A percentile compares a stretch with the other conserved stretches of the same genome.
phyloP scores from a whole-genome alignment of 2,797 vertebrate genomes.

The Lates japonicus region DNA sequence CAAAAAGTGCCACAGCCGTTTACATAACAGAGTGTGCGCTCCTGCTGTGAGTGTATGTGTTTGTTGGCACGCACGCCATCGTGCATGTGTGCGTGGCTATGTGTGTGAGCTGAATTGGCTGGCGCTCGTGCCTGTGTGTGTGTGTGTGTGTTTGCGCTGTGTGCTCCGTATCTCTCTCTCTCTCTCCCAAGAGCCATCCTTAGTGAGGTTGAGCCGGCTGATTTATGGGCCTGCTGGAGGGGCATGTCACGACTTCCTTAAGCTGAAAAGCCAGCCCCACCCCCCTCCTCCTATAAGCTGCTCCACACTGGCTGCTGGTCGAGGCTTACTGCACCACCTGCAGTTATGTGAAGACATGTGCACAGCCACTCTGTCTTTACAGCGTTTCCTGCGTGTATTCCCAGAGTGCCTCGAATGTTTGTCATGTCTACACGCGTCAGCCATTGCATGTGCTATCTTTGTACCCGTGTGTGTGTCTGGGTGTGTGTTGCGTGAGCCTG shows the following conservation, averaged over 20 bases:
- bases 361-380: conserved; percentile 46
- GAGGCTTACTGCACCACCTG: conserved; percentile 62
- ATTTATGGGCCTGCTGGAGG: conserved; percentile 81
- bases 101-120: conserved; percentile 11
- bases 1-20: conserved; percentile 51
- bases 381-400: conserved; percentile 50
- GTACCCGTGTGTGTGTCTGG: conserved; percentile 20
- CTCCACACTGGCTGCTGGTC: conserved; percentile 36
- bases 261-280: conserved; percentile 72
- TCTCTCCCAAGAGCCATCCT: conserved; percentile 61
- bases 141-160: conserved; percentile 1
- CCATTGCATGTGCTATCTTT: conserved; percentile 50
- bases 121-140: conserved; percentile 6
- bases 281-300: conserved; percentile 22
- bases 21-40: conserved; percentile 57
- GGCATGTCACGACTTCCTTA: conserved; percentile 83
- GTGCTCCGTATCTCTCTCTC: conserved; percentile 35
- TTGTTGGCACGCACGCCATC: not conserved
- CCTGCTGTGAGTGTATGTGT: conserved; percentile 32
- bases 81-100: conserved; percentile 8
- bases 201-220: conserved; percentile 64
- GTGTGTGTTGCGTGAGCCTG: not conserved
- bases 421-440: conserved; percentile 65
- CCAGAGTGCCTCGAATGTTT: conserved; percentile 61
- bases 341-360: conserved; percentile 61